Percentiles rank a stretch among this genome's conserved stretches.
Evolutionary conservation across 2,888 invertebrate genomes (phyloP).

Genomic region (Aleiodes testaceus): DNA sequence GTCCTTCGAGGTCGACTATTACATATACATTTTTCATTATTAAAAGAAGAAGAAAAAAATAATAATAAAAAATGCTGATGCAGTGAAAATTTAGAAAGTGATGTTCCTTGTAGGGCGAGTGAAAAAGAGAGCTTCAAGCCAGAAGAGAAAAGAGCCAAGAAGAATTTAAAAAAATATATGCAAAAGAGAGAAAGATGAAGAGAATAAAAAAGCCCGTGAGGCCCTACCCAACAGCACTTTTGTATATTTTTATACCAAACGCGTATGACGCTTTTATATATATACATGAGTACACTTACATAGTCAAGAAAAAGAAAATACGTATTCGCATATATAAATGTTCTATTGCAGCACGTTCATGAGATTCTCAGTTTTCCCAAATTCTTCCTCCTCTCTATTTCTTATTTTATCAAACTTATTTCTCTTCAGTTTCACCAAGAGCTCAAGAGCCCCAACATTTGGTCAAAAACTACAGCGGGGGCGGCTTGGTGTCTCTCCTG

Average conservation of each 20-base stretch:
- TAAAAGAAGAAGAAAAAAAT: conserved; percentile 1
- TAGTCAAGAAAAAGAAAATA: conserved; percentile 23
- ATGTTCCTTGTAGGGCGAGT: neutral
- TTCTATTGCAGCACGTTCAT: conserved; percentile 6
- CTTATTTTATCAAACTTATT: too few relatives aligned
- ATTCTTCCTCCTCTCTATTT: neutral
- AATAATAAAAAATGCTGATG: neutral
- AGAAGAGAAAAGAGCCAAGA: neutral
- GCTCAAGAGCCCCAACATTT: neutral
- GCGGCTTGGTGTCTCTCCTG: conserved; percentile 12
- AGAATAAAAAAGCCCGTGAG: conserved; percentile 5
- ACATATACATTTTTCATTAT: conserved; percentile 42
- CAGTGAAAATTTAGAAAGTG: neutral
- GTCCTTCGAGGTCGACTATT: conserved; percentile 49
- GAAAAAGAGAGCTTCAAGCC: too few relatives aligned
- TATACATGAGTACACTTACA: conserved; percentile 14
- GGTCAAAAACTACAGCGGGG: conserved; percentile 25
- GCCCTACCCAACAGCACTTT: neutral
- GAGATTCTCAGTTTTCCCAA: neutral
- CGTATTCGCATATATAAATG: conserved; percentile 10
- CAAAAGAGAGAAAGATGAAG: neutral
- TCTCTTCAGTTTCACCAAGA: too few relatives aligned
- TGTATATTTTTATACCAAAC: conserved; percentile 19
- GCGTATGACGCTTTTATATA: neutral
- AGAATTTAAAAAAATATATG: neutral